Base-by-base conservation (phyloP, 2,888 invertebrate species). In the Odontocerum albicorne region DNA sequence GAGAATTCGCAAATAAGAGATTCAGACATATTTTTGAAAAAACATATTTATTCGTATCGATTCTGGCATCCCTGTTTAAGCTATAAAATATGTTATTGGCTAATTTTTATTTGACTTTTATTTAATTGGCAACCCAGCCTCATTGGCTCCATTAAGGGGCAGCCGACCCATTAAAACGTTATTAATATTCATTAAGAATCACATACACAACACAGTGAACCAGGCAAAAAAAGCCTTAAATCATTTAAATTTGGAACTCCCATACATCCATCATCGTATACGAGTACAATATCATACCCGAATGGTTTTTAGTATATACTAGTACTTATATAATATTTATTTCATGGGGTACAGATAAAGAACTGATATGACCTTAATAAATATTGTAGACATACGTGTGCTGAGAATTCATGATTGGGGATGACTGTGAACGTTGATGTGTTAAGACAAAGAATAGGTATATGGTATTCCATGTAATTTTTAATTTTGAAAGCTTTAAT, bases 131-230 rank as follows among this genome's bases (percentile, higher is more conserved):
- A 22, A 15, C 22, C 36, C 47, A 16, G 20, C 33, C 47, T 47
- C 36, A 47, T 47, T 47, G 47, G 47, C 22, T 47, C 47, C 36
- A 47, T 47, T 47, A 22, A 22, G 21, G 36, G 36, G 15, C 15
- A 17, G 31, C 27, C 20, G 40, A 13, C n/a, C 12, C n/a, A 40
- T 27, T 31, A 31, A 27, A 27, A 7, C 27, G 27, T 27, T 27
- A 27, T 27, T 27, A 27, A 27, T 27, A 10, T 27, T 27, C 6
- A 10, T 27, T 7, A 27, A 7, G 4, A 27, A 27, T 27, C 4
- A 7, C 10, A 4, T 7, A 7, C 4, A 10, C 27, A 27, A 27
- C 10, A 27, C 4, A 7, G 27, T 27, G 4, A 27, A 27, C 27
- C 10, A 27, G 27, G 27, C 10, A 27, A n/a, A n/a, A n/a, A n/a